phyloP scores from a whole-genome alignment of 1,140 invertebrate genomes.

The Diorhabda sublineata region DNA sequence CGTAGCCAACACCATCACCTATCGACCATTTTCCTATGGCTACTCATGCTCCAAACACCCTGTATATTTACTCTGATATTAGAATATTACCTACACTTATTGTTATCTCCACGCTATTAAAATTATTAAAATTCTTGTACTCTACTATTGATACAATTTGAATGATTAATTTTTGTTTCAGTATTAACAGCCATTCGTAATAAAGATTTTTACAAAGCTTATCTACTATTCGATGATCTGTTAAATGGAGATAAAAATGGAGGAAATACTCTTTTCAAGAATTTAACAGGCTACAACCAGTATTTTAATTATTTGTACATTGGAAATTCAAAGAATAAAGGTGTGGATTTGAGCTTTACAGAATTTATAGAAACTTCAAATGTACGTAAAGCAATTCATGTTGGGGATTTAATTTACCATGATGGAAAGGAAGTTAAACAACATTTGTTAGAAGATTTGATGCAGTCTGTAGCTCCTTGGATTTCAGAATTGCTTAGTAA shows the following conservation, averaged over 20 bases:
- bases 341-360: conserved; percentile 45
- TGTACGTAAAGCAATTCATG: conserved; percentile 51
- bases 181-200: conserved; percentile 55
- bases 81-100: no score
- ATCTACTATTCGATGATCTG: conserved; percentile 63
- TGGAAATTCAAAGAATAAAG: conserved; percentile 20
- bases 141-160: no score
- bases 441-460: conserved; percentile 71
- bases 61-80: no score
- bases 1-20: no score
- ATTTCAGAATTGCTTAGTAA: conserved; percentile 63
- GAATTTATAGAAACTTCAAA: conserved; percentile 56
- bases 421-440: conserved; percentile 53
- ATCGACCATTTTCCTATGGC: no score
- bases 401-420: conserved; percentile 52
- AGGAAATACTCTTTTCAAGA: conserved; percentile 57
- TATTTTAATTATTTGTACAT: conserved; percentile 64
- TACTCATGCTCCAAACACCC: no score
- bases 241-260: conserved; percentile 58
- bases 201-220: conserved; percentile 60
- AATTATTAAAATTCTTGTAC: no score
- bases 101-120: no score
- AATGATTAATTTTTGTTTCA: not conserved
- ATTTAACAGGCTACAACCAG: conserved; percentile 61
- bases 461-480: conserved; percentile 73